Conservation (phyloP, 2,113 vertebrate genomes). For the Pluvianellus socialis region DNA sequence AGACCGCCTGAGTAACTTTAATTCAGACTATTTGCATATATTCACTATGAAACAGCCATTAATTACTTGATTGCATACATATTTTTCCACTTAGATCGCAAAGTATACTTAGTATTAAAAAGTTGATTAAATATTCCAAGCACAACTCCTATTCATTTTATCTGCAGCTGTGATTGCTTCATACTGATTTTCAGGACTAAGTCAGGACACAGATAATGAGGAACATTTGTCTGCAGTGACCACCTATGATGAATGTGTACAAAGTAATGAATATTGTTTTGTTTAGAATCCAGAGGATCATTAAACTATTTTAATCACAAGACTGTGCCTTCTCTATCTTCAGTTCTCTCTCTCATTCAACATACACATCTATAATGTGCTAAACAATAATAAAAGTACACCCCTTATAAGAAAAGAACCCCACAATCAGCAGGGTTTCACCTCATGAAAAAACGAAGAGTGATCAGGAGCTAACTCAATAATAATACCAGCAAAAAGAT, state of each 20-base stretch:
- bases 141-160: background rate
- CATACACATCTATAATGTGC: background rate
- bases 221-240: background rate
- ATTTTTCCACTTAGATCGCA: conserved; percentile 44
- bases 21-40: conserved; percentile 6
- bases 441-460: background rate
- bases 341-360: background rate
- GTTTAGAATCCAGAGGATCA: background rate
- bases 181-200: background rate
- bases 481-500: background rate
- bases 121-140: conserved; percentile 34
- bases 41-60: conserved; percentile 24
- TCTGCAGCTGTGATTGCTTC: conserved; percentile 30
- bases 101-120: conserved; percentile 25
- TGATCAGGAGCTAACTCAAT: background rate
- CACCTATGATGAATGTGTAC: background rate
- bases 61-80: conserved; percentile 59
- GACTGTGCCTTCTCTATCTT: background rate
- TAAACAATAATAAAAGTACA: background rate
- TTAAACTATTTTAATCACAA: background rate
- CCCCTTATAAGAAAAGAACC: background rate
- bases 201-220: background rate
- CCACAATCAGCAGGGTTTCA: background rate
- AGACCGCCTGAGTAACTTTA: conserved; percentile 8
- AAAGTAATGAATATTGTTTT: background rate